Conservation (phyloP, 2,113 vertebrate species). For the cattle (Bos taurus) region ARS-UCD2.0 NC_037332.1:89149001-89149500, state of each 20-base stretch:
- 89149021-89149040: neutral
- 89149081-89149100: neutral
- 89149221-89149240: neutral
- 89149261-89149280: neutral
- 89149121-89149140: neutral
- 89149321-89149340: neutral
- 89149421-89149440: neutral
- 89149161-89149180: neutral
- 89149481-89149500: neutral
- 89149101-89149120: neutral
- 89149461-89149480: neutral
- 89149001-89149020: neutral
- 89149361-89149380: neutral
- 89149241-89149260: neutral
- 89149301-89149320: neutral
- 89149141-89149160: neutral
- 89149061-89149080: neutral
- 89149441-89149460: neutral
- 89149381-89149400: neutral
- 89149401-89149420: neutral
- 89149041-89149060: neutral
- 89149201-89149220: accelerated
- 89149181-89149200: no score
- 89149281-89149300: neutral
- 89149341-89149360: neutral